Conservation (phyloP, 1,140 invertebrate species). For the Heliconius nattereri region DNA sequence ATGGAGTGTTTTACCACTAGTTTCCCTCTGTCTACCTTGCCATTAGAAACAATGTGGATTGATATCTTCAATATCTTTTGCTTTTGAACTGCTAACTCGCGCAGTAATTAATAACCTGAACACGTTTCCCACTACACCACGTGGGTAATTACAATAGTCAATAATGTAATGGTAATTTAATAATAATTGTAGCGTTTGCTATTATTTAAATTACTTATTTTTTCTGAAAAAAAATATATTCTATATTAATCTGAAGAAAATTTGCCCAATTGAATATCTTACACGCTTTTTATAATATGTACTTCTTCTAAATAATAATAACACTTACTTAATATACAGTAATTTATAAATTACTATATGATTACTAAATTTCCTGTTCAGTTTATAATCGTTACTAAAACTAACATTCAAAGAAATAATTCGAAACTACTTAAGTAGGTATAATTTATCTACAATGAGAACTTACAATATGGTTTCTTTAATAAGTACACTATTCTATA, state of each 20-base stretch:
- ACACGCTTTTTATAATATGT: background rate
- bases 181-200: background rate
- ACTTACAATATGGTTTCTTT: background rate
- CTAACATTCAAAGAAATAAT: background rate
- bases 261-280: no score
- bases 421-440: background rate
- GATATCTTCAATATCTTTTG: background rate
- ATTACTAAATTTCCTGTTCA: constrained; percentile 2
- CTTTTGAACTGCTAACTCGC: background rate
- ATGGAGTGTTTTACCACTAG: no score
- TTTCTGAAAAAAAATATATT: no score
- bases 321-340: background rate
- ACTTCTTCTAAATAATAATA: background rate
- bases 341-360: background rate
- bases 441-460: background rate
- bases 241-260: no score
- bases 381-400: background rate
- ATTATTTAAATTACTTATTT: background rate
- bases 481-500: background rate
- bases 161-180: no score
- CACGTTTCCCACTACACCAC: constrained; percentile 6
- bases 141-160: constrained; percentile 6
- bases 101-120: background rate
- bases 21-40: no score
- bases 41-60: no score